These are phyloP conservation scores for Taenioides sp. DNA, from an alignment of 2,797 vertebrate genomes.

Conservation along the genomic window DNA sequence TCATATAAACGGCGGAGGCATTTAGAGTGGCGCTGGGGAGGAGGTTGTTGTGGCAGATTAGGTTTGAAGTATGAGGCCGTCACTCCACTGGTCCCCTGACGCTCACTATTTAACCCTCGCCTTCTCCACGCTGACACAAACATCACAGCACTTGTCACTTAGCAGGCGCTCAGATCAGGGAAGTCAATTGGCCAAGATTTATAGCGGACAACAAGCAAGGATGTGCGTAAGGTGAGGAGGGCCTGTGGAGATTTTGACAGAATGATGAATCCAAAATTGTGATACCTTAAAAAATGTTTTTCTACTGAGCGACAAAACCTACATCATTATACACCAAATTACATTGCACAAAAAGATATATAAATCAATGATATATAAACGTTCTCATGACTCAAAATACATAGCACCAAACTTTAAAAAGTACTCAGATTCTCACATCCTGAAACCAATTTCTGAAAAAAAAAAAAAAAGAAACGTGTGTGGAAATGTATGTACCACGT, in stretches of 20 bases:
- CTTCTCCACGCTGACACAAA: constrained; percentile 82
- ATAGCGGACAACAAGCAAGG: constrained; percentile 62
- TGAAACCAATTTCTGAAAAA: not conserved
- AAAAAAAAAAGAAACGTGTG: not conserved
- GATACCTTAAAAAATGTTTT: not conserved
- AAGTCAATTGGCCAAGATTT: constrained; percentile 78
- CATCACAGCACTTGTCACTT: constrained; percentile 81
- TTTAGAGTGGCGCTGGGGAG: constrained; percentile 74
- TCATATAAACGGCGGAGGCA: constrained; percentile 76
- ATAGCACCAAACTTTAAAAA: not conserved
- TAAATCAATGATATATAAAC: not conserved
- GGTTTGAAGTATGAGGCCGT: constrained; percentile 66
- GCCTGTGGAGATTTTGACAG: constrained; percentile 49
- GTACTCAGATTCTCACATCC: not conserved
- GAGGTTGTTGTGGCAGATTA: constrained; percentile 75
- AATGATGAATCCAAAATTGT: constrained; percentile 23
- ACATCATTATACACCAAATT: no score
- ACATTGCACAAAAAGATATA: not conserved
- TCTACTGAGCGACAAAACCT: not conserved
- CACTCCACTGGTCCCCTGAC: constrained; percentile 79
- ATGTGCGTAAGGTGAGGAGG: constrained; percentile 76
- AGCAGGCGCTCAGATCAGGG: constrained; percentile 87
- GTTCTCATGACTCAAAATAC: not conserved
- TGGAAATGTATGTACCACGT: not conserved
- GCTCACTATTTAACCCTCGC: constrained; percentile 85